Evolutionary conservation across 37 sponge, comb jelly and placozoan genomes (phyloP).

Genomic region (Lycopodina hypogea): DNA sequence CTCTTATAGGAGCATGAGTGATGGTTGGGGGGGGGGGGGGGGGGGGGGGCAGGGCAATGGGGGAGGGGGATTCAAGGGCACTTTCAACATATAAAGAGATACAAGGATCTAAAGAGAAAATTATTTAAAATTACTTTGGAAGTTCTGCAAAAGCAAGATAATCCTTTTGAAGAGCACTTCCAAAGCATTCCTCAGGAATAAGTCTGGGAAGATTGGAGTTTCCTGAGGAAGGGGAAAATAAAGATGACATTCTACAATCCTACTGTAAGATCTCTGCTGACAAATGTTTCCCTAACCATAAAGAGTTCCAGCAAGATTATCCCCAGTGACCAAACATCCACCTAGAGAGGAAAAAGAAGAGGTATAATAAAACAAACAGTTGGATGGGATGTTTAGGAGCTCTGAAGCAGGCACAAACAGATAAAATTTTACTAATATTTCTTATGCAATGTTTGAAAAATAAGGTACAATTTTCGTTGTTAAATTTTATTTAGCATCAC

Average conservation of each 20-base stretch:
- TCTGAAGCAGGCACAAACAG: no score
- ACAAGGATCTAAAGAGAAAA: no score
- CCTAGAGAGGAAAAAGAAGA: slow-evolving; percentile 17
- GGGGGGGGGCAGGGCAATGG: no score
- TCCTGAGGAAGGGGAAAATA: slow-evolving; percentile 28
- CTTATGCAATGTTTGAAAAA: no score
- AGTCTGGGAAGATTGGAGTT: slow-evolving; percentile 64
- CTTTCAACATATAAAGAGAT: no score
- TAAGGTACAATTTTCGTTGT: no score
- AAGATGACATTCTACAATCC: no score
- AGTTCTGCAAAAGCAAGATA: slow-evolving; percentile 46
- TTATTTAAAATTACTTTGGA: slow-evolving; percentile 44
- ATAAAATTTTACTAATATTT: no score
- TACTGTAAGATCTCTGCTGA: neutral
- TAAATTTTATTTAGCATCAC: no score
- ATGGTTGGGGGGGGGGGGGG: no score
- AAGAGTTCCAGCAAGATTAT: slow-evolving; percentile 77
- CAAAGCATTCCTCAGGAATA: slow-evolving; percentile 62
- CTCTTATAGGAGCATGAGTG: no score
- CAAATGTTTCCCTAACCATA: slow-evolving; percentile 52
- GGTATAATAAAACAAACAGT: neutral
- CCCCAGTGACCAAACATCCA: slow-evolving; percentile 84
- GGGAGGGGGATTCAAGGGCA: no score
- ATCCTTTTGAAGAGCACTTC: slow-evolving; percentile 52
- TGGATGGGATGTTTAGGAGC: neutral